Evolutionary conservation across 2,888 invertebrate species (phyloP).

Genomic region (Agriopis aurantiaria): DNA sequence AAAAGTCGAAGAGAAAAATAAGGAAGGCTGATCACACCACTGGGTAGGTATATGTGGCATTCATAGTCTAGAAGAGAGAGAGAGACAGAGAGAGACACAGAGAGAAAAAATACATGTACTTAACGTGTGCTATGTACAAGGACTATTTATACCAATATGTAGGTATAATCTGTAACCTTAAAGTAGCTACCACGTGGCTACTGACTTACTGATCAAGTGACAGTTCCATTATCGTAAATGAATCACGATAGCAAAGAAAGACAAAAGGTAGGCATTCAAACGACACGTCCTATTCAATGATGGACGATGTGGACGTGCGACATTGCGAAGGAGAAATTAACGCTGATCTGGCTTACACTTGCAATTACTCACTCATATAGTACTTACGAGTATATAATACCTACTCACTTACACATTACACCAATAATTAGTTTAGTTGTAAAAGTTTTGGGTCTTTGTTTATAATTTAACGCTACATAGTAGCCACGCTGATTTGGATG

Average conservation of each 20-base stretch:
- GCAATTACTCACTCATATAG: constrained; percentile 22
- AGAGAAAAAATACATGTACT: too few species aligned
- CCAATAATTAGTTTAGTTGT: background rate
- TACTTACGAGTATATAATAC: background rate
- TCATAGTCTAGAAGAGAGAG: too few species aligned
- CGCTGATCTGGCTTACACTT: constrained; percentile 45
- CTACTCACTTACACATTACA: background rate
- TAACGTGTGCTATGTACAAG: background rate
- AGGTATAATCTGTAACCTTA: constrained; percentile 17
- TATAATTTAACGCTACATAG: background rate
- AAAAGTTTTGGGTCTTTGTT: background rate
- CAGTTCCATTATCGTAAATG: constrained; percentile 37
- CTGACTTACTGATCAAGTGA: constrained; percentile 39
- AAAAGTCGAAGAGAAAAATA: too few species aligned
- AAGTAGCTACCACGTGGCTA: constrained; percentile 8
- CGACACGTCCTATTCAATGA: constrained; percentile 40
- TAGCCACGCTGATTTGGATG: background rate
- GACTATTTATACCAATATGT: background rate
- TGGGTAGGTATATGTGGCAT: too few species aligned
- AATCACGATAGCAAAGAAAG: constrained; percentile 46
- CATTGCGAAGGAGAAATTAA: constrained; percentile 34
- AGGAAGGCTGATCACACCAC: too few species aligned
- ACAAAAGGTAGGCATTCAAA: constrained; percentile 37
- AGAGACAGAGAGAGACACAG: too few species aligned
- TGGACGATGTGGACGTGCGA: constrained; percentile 42